Evolutionary conservation across 2,888 invertebrate species (phyloP), one percentile per base, ranked within the genome.

Genomic region (Tetanocera ferruginea): DNA sequence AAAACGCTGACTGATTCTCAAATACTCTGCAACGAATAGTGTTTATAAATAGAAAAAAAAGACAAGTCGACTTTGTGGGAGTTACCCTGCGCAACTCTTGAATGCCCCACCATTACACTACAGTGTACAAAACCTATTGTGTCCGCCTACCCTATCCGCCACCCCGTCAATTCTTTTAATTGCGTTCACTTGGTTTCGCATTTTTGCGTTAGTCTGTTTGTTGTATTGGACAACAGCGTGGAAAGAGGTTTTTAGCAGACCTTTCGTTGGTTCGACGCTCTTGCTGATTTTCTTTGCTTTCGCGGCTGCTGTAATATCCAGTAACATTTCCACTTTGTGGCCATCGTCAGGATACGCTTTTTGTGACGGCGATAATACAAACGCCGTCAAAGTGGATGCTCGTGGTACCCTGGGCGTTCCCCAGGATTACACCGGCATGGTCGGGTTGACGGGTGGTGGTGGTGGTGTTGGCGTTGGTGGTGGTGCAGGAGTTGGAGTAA

Each of bases 401-500:
- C 87, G 90, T 82, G 85, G 88, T 84, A 86, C 86, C 84, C 87
- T 89, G 87, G 89, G 88, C 84, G 86, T 89, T 84, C 87, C 89
- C 89, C 89, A 89, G 88, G 89, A 89, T 86, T 89, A 89, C 85
- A 79, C 85, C 79, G 89, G 89, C 85, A 93, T 93, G 92, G 92
- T 92, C 86, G 92, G 92, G 83, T 89, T 92, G 87, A 91, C 92
- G 87, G 91, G 91, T 87, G 91, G 91, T 88, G 80, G 81, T 74
- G 92, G 92, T 86, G 92, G 92, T 84, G 90, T 92, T 83, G 91
- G 85, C 83, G 92, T 92, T 91, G 92, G 92, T 86, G 92, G 92
- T 84, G 90, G 92, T 83, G 91, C 85, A 83, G 92, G 92, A 91
- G 91, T 92, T 85, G 91, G 92, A 84, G 89, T 75, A 14, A 55